phyloP scores from a whole-genome alignment of 2,113 vertebrate genomes.

The Phalacrocorax carbo region DNA sequence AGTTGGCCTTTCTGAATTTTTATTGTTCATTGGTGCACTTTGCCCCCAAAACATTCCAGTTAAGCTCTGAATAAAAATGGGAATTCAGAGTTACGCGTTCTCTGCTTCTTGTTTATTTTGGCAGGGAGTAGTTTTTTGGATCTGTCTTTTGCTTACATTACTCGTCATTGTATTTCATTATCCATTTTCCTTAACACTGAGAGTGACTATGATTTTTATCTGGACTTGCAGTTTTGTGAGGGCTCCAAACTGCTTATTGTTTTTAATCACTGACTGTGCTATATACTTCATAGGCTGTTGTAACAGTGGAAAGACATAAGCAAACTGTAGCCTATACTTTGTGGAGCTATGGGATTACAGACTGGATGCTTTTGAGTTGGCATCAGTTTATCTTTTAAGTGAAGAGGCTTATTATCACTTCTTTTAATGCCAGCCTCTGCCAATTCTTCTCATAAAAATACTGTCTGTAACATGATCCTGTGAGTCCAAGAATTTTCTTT shows the following conservation, averaged over 20 bases:
- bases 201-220: conserved; percentile 39
- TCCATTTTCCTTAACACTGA: conserved; percentile 27
- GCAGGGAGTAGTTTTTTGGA: not conserved
- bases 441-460: not conserved
- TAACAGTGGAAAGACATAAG: not conserved
- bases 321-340: not conserved
- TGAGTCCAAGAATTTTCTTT: not conserved
- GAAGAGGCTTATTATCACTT: not conserved
- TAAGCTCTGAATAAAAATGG: conserved; percentile 35
- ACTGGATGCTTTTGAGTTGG: not conserved
- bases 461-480: not conserved
- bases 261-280: not conserved
- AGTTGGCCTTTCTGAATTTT: not conserved
- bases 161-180: not conserved
- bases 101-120: conserved; percentile 35
- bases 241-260: conserved; percentile 8
- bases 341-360: not conserved
- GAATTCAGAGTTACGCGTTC: conserved; percentile 4
- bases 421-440: not conserved
- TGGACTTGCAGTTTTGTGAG: conserved; percentile 13
- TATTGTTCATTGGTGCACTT: not conserved
- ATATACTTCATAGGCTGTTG: not conserved
- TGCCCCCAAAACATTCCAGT: not conserved
- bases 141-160: conserved; percentile 38
- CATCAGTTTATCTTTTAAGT: not conserved